Conservation (phyloP, 1,140 invertebrate species). For the Platorchestia sp. region DNA sequence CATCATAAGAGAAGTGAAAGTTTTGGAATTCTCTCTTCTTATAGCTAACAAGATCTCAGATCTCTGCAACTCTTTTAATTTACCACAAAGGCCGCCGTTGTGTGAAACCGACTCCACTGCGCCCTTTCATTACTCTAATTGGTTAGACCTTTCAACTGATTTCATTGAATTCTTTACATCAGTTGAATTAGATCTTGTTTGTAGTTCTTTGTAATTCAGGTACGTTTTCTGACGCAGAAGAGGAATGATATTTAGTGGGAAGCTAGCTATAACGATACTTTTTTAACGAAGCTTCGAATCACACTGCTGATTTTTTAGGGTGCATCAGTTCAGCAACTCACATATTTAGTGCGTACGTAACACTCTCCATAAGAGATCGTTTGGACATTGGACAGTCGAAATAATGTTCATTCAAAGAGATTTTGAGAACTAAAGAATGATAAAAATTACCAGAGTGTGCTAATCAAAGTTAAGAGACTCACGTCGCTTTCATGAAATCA, state of each 20-base stretch:
- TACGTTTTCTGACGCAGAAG: neutral
- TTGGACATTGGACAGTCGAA: too few relatives aligned
- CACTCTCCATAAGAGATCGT: too few relatives aligned
- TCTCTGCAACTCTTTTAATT: neutral
- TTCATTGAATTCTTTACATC: neutral
- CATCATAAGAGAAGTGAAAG: neutral
- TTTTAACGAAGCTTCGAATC: neutral
- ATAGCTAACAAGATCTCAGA: neutral
- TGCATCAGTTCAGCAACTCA: too few relatives aligned
- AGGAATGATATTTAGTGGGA: neutral
- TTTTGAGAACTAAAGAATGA: too few relatives aligned
- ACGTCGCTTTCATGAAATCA: too few relatives aligned
- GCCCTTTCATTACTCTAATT: neutral
- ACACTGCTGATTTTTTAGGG: neutral
- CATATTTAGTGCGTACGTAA: too few relatives aligned
- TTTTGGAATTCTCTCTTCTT: neutral
- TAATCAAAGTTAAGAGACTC: too few relatives aligned
- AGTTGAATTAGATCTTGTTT: neutral
- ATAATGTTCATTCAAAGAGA: too few relatives aligned
- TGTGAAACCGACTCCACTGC: neutral
- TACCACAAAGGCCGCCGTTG: neutral
- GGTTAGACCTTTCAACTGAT: neutral
- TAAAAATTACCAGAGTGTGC: too few relatives aligned
- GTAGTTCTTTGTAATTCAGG: neutral
- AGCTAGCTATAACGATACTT: neutral